These are phyloP conservation scores for Psilanteris sp. DNA, from an alignment of 1,140 invertebrate genomes.

Conservation along the genomic window DNA sequence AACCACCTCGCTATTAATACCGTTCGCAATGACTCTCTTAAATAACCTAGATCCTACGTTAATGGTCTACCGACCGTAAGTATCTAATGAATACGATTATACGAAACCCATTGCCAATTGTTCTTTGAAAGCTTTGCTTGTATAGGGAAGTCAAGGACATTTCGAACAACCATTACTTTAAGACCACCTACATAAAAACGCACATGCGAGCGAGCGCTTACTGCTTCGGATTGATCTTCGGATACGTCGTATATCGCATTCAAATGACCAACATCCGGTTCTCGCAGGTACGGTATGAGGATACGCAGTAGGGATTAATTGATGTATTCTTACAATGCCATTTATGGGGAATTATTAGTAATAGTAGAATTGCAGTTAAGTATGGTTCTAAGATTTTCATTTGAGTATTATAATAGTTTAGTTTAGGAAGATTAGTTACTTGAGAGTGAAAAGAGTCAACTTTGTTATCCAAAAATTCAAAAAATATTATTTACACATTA, in stretches of 20 bases:
- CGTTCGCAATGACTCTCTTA: slow-evolving; percentile 82
- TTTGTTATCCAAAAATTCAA: too few relatives aligned
- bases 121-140: slow-evolving; percentile 63
- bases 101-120: slow-evolving; percentile 35
- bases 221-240: slow-evolving; percentile 83
- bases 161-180: slow-evolving; percentile 82
- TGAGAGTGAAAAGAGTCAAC: too few relatives aligned
- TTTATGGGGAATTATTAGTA: too few relatives aligned
- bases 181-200: slow-evolving; percentile 84
- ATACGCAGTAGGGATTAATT: too few relatives aligned
- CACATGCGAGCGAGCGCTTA: slow-evolving; percentile 86
- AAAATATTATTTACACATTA: too few relatives aligned
- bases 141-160: slow-evolving; percentile 84
- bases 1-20: slow-evolving; percentile 82
- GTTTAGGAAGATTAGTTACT: too few relatives aligned
- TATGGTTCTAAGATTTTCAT: too few relatives aligned
- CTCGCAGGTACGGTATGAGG: slow-evolving; percentile 68
- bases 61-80: slow-evolving; percentile 84
- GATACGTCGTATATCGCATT: slow-evolving; percentile 83
- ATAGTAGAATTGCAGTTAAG: too few relatives aligned
- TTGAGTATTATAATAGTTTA: too few relatives aligned
- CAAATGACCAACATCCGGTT: slow-evolving; percentile 81
- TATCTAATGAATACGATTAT: slow-evolving; percentile 62
- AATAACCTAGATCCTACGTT: slow-evolving; percentile 84
- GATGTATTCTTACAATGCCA: too few relatives aligned